phyloP scores from a whole-genome alignment of 92 coral and sea anemone genomes.

The Zoanthus solanderi region DNA sequence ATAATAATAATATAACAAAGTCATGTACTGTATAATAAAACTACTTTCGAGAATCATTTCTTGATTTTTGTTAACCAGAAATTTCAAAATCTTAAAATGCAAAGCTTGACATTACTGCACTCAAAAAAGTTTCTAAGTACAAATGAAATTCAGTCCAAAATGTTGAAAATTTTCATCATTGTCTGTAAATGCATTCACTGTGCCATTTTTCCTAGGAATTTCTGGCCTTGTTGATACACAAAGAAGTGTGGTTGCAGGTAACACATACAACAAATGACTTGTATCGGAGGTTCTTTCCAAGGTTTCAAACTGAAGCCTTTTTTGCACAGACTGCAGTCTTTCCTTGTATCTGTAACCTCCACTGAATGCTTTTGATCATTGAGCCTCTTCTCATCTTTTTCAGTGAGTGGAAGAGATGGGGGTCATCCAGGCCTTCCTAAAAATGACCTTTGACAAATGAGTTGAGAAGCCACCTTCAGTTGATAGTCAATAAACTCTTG shows the following conservation, averaged over 20 bases:
- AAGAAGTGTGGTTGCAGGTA: conserved; percentile 47
- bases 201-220: not conserved
- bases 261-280: conserved; percentile 46
- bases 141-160: not conserved
- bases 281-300: not conserved
- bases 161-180: not conserved
- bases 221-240: conserved; percentile 13
- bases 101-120: not conserved
- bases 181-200: not conserved
- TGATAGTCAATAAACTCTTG: too few species aligned
- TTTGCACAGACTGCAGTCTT: conserved; percentile 58
- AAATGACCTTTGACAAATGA: too few species aligned
- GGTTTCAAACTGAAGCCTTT: conserved; percentile 22
- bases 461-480: too few species aligned
- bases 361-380: conserved; percentile 42
- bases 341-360: conserved; percentile 47
- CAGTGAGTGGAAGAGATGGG: too few species aligned
- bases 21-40: too few species aligned
- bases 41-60: not conserved
- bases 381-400: not conserved
- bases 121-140: not conserved
- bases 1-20: not conserved
- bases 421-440: too few species aligned
- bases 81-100: not conserved
- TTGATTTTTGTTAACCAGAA: not conserved